Conservation (phyloP, 2,113 vertebrate genomes). For the Xenus cinereus region DNA sequence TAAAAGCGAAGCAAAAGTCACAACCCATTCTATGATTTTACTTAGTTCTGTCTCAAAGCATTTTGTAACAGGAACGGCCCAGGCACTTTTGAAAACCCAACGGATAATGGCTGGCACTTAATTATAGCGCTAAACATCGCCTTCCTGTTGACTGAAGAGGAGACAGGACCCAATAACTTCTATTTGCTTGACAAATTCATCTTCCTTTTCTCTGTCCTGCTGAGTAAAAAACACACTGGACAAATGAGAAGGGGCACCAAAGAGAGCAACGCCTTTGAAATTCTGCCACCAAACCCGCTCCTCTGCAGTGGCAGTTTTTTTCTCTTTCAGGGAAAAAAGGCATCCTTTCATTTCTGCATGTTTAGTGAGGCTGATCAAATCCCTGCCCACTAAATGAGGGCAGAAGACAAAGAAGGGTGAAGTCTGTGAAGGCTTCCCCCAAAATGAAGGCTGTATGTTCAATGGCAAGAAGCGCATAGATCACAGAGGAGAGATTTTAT, state of each 20-base stretch:
- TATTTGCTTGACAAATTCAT: neutral
- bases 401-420: neutral
- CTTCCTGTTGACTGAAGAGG: neutral
- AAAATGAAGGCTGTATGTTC: neutral
- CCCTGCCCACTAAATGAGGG: fast-evolving
- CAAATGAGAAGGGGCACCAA: neutral
- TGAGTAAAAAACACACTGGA: fast-evolving
- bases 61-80: neutral
- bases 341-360: neutral
- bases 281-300: neutral
- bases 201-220: neutral
- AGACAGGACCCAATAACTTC: neutral
- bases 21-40: neutral
- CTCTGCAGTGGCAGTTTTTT: fast-evolving
- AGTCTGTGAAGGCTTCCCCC: neutral
- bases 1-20: slow-evolving; percentile 4
- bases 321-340: neutral
- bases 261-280: neutral
- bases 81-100: neutral
- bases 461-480: fast-evolving
- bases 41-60: neutral
- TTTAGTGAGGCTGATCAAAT: neutral
- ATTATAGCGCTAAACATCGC: neutral
- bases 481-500: fast-evolving
- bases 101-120: neutral